Conservation (phyloP, 2,797 vertebrate species). For the Pagetopsis macropterus region DNA sequence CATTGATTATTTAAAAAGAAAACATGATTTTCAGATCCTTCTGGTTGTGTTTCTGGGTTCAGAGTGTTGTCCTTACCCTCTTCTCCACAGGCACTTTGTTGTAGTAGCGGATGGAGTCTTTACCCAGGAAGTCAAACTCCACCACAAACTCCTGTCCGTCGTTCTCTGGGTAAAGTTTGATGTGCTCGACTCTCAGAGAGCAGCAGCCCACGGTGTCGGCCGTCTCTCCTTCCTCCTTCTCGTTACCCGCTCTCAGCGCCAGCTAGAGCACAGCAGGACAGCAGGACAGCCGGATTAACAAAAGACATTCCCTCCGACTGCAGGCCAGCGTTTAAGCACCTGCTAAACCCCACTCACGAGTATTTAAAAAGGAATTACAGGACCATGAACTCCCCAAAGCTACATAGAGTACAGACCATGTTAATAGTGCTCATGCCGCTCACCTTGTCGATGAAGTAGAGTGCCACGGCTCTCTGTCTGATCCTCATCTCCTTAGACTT, state of each 20-base stretch:
- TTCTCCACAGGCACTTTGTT: slow-evolving; percentile 98
- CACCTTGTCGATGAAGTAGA: slow-evolving; percentile 99
- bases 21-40: too few relatives aligned
- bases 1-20: too few relatives aligned
- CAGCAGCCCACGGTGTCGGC: slow-evolving; percentile 98
- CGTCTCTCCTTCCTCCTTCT: slow-evolving; percentile 98
- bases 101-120: slow-evolving; percentile 98
- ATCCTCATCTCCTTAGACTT: slow-evolving; percentile 99
- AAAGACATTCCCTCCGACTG: slow-evolving; percentile 24
- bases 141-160: slow-evolving; percentile 96
- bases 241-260: slow-evolving; percentile 97
- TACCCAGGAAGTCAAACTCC: slow-evolving; percentile 97
- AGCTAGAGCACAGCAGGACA: slow-evolving; percentile 82
- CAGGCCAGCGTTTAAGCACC: slow-evolving; percentile 20
- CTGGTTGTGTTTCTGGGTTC: too few relatives aligned
- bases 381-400: slow-evolving; percentile 7
- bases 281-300: slow-evolving; percentile 46
- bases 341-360: slow-evolving; percentile 11
- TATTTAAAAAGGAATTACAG: slow-evolving; percentile 26
- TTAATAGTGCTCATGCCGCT: slow-evolving; percentile 29
- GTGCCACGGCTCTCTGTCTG: slow-evolving; percentile 93
- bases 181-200: slow-evolving; percentile 95
- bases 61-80: slow-evolving; percentile 84
- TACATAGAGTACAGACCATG: neutral
- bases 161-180: slow-evolving; percentile 90